These are phyloP conservation scores for Silvanus unidentatus DNA, from an alignment of 2,888 invertebrate species.

Conservation along the genomic window DNA sequence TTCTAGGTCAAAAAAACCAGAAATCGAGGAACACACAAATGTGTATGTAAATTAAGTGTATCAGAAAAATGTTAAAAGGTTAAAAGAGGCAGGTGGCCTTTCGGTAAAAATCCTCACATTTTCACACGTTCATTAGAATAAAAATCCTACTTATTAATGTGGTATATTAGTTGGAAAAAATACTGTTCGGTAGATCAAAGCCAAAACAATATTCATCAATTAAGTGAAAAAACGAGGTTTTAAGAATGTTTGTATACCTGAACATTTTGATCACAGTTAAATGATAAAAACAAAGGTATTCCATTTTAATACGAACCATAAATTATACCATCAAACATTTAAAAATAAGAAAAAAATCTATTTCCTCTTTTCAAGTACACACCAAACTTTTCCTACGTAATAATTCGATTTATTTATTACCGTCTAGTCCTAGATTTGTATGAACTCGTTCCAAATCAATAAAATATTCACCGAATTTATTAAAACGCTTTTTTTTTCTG, in stretches of 20 bases:
- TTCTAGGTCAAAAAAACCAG: too few species aligned
- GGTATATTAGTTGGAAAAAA: constrained; percentile 4
- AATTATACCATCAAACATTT: too few species aligned
- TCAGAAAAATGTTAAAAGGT: constrained; percentile 6
- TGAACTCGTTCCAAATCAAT: too few species aligned
- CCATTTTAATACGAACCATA: too few species aligned
- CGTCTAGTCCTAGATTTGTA: too few species aligned
- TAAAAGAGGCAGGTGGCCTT: constrained; percentile 12
- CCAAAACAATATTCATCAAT: constrained; percentile 18
- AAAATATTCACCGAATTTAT: too few species aligned
- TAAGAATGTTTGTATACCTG: constrained; percentile 29
- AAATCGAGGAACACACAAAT: too few species aligned
- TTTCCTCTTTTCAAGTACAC: too few species aligned
- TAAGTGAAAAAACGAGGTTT: constrained; percentile 28
- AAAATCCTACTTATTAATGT: constrained; percentile 1
- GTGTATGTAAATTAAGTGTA: background rate
- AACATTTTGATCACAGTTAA: constrained; percentile 28
- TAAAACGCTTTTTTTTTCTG: too few species aligned
- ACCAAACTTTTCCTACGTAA: too few species aligned
- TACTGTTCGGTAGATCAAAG: constrained; percentile 17
- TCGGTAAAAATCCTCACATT: constrained; percentile 5
- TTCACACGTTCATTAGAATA: constrained; percentile 10
- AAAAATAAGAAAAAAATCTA: too few species aligned
- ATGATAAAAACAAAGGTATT: constrained; percentile 24
- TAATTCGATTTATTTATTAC: too few species aligned